A percentile compares a stretch with the other conserved stretches of the same genome.
phyloP scores from a whole-genome alignment of 2,113 vertebrate species.

The Alosa alosa region DNA sequence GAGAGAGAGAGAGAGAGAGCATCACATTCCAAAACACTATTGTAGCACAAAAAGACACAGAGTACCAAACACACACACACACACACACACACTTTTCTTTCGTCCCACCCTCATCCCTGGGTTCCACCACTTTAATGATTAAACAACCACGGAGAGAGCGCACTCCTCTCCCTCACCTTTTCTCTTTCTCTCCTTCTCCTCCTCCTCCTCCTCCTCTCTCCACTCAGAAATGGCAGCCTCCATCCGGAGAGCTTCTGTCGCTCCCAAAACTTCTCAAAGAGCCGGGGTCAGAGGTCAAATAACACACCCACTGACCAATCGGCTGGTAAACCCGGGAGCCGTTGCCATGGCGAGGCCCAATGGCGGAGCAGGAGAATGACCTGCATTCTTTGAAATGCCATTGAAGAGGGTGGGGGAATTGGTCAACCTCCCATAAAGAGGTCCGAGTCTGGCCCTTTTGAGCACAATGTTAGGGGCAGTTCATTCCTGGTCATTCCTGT shows the following conservation, averaged over 20 bases:
- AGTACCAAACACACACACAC: too few relatives aligned
- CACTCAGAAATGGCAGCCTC: neutral
- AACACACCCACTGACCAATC: constrained; percentile 42
- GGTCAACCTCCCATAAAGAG: constrained; percentile 8
- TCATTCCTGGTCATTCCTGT: neutral
- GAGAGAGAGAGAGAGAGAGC: too few relatives aligned
- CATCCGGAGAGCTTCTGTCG: constrained; percentile 1
- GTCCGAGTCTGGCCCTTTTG: neutral
- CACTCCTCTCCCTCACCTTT: neutral
- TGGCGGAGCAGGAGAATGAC: constrained; percentile 37
- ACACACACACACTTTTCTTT: neutral
- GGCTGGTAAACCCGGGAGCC: neutral
- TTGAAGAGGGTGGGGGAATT: neutral
- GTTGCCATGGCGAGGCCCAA: constrained; percentile 53
- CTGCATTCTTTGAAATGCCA: constrained; percentile 37
- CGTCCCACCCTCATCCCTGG: neutral
- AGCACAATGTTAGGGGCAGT: neutral
- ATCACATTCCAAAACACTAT: too few relatives aligned
- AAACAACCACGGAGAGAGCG: neutral
- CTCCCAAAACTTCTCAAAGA: neutral
- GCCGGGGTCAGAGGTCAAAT: constrained; percentile 68
- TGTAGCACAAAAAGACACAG: too few relatives aligned
- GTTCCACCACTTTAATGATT: constrained; percentile 23
- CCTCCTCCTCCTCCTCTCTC: neutral
- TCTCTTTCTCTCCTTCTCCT: neutral